These are phyloP conservation scores for Arothron firmamentum DNA, from an alignment of 2,113 vertebrate species.

Conservation along the genomic window DNA sequence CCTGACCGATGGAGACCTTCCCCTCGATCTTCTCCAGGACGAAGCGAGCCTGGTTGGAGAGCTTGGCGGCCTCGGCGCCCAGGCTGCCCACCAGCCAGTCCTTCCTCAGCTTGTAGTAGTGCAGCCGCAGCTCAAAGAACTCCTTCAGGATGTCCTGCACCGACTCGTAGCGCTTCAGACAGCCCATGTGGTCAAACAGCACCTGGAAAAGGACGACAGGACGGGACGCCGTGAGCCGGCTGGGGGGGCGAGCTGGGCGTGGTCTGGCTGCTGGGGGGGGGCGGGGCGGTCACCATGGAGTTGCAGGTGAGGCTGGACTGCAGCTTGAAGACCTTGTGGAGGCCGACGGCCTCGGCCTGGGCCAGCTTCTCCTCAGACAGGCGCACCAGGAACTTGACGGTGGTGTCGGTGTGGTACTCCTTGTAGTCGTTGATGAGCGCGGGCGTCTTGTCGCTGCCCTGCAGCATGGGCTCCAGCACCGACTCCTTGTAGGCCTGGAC, in stretches of 20 bases:
- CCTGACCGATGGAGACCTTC: slow-evolving; percentile 88
- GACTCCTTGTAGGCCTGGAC: slow-evolving; percentile 93
- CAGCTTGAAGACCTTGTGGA: slow-evolving; percentile 98
- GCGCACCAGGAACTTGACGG: slow-evolving; percentile 96
- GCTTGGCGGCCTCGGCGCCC: slow-evolving; percentile 89
- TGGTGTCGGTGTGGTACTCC: slow-evolving; percentile 96
- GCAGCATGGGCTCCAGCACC: slow-evolving; percentile 96
- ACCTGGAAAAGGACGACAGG: slow-evolving; percentile 73
- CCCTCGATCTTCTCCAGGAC: slow-evolving; percentile 98
- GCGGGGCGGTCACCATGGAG: slow-evolving; percentile 85
- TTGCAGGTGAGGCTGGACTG: slow-evolving; percentile 98
- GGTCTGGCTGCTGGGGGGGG: neutral
- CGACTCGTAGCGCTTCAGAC: slow-evolving; percentile 95
- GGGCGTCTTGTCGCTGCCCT: slow-evolving; percentile 94
- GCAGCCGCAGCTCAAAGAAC: slow-evolving; percentile 93
- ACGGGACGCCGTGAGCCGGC: too few relatives aligned
- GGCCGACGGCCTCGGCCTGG: slow-evolving; percentile 92
- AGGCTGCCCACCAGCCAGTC: slow-evolving; percentile 93
- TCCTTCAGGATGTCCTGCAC: slow-evolving; percentile 96
- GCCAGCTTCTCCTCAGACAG: slow-evolving; percentile 97
- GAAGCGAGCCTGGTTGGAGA: slow-evolving; percentile 97
- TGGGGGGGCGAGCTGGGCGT: too few relatives aligned
- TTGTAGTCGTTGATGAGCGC: slow-evolving; percentile 96
- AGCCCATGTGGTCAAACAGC: slow-evolving; percentile 99
- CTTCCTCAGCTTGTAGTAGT: slow-evolving; percentile 93